Conservation (phyloP, 2,888 invertebrate species). For the Campopleginae sp. region DNA sequence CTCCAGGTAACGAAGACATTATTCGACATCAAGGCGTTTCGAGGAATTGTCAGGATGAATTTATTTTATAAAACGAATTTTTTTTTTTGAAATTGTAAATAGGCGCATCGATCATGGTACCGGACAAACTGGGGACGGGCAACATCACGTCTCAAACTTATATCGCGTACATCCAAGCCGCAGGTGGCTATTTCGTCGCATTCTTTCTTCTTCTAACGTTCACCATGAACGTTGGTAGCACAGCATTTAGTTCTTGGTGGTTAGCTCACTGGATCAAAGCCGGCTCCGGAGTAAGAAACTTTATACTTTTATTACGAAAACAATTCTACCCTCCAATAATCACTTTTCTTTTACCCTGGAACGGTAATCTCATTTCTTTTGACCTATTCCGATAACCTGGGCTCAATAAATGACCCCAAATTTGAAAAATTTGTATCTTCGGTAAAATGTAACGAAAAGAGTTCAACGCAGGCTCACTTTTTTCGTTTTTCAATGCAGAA, state of each 20-base stretch:
- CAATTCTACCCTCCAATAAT: neutral
- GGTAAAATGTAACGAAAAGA: too few species aligned
- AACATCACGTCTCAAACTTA: slow-evolving; percentile 83
- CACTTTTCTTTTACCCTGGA: neutral
- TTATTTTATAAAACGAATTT: neutral
- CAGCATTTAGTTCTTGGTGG: slow-evolving; percentile 87
- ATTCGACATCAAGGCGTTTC: neutral
- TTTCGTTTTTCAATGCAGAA: too few species aligned
- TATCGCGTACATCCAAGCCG: slow-evolving; percentile 85
- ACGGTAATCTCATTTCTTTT: too few species aligned
- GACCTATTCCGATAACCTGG: too few species aligned
- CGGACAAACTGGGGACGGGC: slow-evolving; percentile 76
- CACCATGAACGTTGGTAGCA: slow-evolving; percentile 85
- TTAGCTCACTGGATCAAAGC: slow-evolving; percentile 86
- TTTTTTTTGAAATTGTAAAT: neutral
- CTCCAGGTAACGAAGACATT: slow-evolving; percentile 34
- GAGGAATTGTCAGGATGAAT: neutral
- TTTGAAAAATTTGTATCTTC: too few species aligned
- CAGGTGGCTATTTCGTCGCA: slow-evolving; percentile 84
- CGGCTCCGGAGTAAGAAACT: slow-evolving; percentile 80
- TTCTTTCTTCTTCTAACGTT: slow-evolving; percentile 84
- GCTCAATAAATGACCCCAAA: too few species aligned
- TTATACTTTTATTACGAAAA: neutral
- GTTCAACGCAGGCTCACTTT: too few species aligned
- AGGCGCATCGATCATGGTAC: slow-evolving; percentile 72